phyloP scores from a whole-genome alignment of 2,888 invertebrate species.

The Pheosia gnoma region DNA sequence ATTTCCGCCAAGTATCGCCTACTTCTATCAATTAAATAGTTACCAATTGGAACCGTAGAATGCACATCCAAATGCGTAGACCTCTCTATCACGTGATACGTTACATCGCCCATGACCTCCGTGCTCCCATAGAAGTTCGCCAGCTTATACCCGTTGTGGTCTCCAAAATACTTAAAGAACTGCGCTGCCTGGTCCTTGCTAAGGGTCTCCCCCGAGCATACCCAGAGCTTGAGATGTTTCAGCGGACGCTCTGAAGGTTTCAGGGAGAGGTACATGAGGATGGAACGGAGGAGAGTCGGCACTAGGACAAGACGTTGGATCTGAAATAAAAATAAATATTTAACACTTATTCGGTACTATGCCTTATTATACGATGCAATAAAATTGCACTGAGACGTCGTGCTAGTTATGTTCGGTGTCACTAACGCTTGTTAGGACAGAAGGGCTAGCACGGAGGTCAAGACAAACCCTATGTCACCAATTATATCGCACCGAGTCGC shows the following conservation, averaged over 20 bases:
- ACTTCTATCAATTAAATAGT: not conserved
- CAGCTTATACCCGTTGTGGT: constrained; percentile 84
- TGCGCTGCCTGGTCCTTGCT: constrained; percentile 87
- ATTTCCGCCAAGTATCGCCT: too few species aligned
- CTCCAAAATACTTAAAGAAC: constrained; percentile 90
- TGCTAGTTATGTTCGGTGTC: too few species aligned
- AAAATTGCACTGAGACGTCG: too few species aligned
- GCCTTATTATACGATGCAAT: too few species aligned
- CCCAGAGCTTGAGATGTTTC: constrained; percentile 88
- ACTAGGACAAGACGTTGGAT: constrained; percentile 93
- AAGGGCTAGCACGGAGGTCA: too few species aligned
- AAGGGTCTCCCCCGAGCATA: constrained; percentile 94
- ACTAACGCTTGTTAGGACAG: too few species aligned
- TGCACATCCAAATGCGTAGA: constrained; percentile 84
- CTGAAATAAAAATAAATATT: constrained; percentile 57
- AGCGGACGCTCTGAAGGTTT: constrained; percentile 83
- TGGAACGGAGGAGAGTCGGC: constrained; percentile 91
- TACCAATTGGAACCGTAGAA: constrained; percentile 92
- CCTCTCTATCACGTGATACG: constrained; percentile 88
- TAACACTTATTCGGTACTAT: not conserved
- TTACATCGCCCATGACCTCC: constrained; percentile 96
- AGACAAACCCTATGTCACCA: too few species aligned
- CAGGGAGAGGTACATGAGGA: constrained; percentile 89
- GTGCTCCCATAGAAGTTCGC: constrained; percentile 97
- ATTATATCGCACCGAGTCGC: too few species aligned